A percentile compares a stretch with the other conserved stretches of the same genome.
Evolutionary conservation across 64 coral and sea anemone species (phyloP).

Genomic region (Acropora tenuis): DNA sequence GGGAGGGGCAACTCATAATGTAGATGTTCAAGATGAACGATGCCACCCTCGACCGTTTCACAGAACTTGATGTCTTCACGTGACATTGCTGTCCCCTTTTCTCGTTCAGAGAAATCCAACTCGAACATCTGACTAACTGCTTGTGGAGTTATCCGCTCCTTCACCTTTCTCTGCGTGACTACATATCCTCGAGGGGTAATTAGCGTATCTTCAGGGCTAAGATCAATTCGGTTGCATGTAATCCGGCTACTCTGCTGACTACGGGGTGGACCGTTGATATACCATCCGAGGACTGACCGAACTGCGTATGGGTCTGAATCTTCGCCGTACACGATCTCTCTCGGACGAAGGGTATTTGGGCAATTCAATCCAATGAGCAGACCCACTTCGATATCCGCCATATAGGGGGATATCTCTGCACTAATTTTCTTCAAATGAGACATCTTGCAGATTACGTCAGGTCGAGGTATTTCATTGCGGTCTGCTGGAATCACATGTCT

Average conservation of each 20-base stretch:
- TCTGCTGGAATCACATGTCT: slow-evolving; percentile 57
- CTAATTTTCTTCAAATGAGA: slow-evolving; percentile 46
- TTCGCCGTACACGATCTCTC: slow-evolving; percentile 62
- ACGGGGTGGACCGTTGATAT: slow-evolving; percentile 54
- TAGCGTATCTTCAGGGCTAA: neutral
- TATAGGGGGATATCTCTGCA: slow-evolving; percentile 27
- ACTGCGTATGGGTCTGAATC: slow-evolving; percentile 63
- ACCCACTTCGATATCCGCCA: slow-evolving; percentile 70
- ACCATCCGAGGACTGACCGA: slow-evolving; percentile 61
- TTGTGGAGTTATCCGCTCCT: slow-evolving; percentile 47
- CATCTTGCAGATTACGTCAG: slow-evolving; percentile 21
- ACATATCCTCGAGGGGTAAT: slow-evolving; percentile 5
- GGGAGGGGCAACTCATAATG: slow-evolving; percentile 70
- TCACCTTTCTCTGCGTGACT: slow-evolving; percentile 24
- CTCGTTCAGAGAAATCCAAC: slow-evolving; percentile 66
- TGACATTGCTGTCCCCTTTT: slow-evolving; percentile 59
- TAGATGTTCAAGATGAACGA: slow-evolving; percentile 33
- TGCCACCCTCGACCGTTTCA: slow-evolving; percentile 40
- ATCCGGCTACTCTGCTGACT: neutral
- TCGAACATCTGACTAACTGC: slow-evolving; percentile 53
- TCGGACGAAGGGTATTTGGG: slow-evolving; percentile 49
- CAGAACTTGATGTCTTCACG: slow-evolving; percentile 59
- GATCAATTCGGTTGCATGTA: slow-evolving; percentile 19
- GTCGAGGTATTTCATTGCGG: slow-evolving; percentile 68
- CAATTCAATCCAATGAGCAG: slow-evolving; percentile 81